These are phyloP conservation scores for Leucophenga montana DNA, from an alignment of 2,888 invertebrate species.

Conservation along the genomic window DNA sequence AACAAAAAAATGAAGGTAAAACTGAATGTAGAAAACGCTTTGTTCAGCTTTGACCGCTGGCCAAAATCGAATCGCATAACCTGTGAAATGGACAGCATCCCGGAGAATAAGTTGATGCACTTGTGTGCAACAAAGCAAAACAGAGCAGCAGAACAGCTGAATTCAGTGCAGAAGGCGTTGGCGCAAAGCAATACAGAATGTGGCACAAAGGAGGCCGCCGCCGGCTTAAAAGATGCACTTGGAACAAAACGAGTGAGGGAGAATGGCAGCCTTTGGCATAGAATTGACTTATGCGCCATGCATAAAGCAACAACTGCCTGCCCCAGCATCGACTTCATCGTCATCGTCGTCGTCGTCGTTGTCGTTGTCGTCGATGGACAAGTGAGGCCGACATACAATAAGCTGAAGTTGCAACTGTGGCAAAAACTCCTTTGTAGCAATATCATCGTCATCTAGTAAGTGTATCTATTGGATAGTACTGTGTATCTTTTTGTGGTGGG, in stretches of 20 bases:
- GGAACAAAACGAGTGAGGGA: neutral
- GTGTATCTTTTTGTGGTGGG: conserved; percentile 16
- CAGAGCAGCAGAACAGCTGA: conserved; percentile 7
- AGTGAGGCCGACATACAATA: neutral
- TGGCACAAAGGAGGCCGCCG: conserved; percentile 19
- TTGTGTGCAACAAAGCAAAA: conserved; percentile 4
- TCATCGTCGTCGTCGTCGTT: no score
- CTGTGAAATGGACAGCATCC: conserved; percentile 1
- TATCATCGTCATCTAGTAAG: conserved; percentile 17
- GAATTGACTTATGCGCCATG: conserved; percentile 27
- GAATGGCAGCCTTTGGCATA: neutral
- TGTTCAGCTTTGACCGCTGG: neutral
- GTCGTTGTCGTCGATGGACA: conserved; percentile 2
- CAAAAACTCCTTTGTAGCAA: conserved; percentile 5
- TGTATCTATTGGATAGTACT: neutral
- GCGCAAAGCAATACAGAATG: neutral
- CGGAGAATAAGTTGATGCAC: neutral
- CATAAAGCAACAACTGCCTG: conserved; percentile 1
- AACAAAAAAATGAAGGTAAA: conserved; percentile 23
- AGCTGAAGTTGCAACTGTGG: conserved; percentile 4
- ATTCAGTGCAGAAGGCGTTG: conserved; percentile 21
- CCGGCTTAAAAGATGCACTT: conserved; percentile 4
- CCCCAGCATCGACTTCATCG: no score
- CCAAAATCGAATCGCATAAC: neutral
- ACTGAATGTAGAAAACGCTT: conserved; percentile 2